Evolutionary conservation across 1,140 invertebrate genomes (phyloP), one percentile per base, ranked within the genome.

Genomic region (Panagrolaimus sp.): DNA sequence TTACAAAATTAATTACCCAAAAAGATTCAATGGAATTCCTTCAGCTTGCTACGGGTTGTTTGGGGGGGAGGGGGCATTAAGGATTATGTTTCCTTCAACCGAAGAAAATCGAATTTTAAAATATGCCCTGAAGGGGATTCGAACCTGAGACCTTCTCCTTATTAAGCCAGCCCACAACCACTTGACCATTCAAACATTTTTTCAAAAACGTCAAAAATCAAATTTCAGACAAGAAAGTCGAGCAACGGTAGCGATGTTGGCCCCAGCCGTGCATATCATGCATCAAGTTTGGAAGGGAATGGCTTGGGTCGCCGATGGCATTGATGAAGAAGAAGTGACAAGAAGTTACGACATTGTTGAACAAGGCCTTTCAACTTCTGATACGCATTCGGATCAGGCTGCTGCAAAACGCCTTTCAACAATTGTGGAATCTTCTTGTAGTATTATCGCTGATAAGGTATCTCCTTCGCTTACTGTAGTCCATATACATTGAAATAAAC

Each of bases 251-350:
- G 82, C 82, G 7, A 82, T 82, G 80, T 65, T 82, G 43, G 80
- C 81, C 1, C 80, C 80, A 15, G 80, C 80, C 2, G 75, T 82
- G n/a, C 79, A 81, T 65, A 82, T 82, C 44, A 81, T 82, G 79
- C 80, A 82, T 62, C 80, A 81, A 63, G 78, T 79, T 1, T 80
- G 79, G 79, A 74, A 74, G 48, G 79, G 81, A 65, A 82, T 83
- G 81, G 81, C 79, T 10, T 83, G 80, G 80, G 80, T 83, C 1
- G 79, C 82, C 7, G 80, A 82, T 55, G 80, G 80, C 8, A 83
- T 82, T 14, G 80, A 82, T 48, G 80, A 82, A 26, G 76, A 78
- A 46, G 77, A 79, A 15, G 17, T 62, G 9, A 82, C 80, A 10
- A 70, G 71, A 65, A 82, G 77, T 45, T 76, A 76, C 43, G 73